A percentile compares a stretch with the other conserved stretches of the same genome.
Evolutionary conservation across 2,888 invertebrate species (phyloP).

Genomic region (Euzophera pinguis): DNA sequence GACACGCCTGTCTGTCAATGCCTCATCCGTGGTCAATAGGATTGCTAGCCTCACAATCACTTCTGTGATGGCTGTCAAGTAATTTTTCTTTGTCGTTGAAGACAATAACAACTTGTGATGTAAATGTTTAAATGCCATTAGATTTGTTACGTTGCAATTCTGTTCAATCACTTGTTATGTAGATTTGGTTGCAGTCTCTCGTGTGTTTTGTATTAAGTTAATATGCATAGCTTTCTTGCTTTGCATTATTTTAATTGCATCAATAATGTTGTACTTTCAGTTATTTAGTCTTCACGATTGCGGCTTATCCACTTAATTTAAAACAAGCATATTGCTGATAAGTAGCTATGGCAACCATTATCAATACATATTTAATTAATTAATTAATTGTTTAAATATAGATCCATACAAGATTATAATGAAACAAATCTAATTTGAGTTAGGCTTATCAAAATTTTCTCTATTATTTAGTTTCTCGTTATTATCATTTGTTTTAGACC

Average conservation of each 20-base stretch:
- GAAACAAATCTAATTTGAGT: too few relatives aligned
- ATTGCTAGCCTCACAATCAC: constrained; percentile 2
- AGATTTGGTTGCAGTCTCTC: not conserved
- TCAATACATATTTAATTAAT: too few relatives aligned
- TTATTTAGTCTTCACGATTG: too few relatives aligned
- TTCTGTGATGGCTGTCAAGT: constrained; percentile 6
- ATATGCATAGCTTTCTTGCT: not conserved
- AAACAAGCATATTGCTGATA: too few relatives aligned
- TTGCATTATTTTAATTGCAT: not conserved
- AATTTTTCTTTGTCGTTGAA: constrained; percentile 23
- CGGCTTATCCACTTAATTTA: too few relatives aligned
- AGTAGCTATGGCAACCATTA: too few relatives aligned
- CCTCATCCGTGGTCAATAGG: constrained; percentile 13
- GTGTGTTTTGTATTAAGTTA: not conserved
- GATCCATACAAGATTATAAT: too few relatives aligned
- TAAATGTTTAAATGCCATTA: constrained; percentile 37
- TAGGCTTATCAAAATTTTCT: too few relatives aligned
- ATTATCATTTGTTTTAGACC: too few relatives aligned
- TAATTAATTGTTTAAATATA: too few relatives aligned
- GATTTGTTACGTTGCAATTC: constrained; percentile 12
- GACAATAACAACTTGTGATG: constrained; percentile 31
- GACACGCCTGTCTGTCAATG: constrained; percentile 36
- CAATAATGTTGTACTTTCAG: not conserved
- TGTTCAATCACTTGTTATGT: not conserved
- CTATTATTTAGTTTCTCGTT: too few relatives aligned